Evolutionary conservation across 2,113 vertebrate genomes (phyloP).

Genomic region (Gorsachius goisagi): DNA sequence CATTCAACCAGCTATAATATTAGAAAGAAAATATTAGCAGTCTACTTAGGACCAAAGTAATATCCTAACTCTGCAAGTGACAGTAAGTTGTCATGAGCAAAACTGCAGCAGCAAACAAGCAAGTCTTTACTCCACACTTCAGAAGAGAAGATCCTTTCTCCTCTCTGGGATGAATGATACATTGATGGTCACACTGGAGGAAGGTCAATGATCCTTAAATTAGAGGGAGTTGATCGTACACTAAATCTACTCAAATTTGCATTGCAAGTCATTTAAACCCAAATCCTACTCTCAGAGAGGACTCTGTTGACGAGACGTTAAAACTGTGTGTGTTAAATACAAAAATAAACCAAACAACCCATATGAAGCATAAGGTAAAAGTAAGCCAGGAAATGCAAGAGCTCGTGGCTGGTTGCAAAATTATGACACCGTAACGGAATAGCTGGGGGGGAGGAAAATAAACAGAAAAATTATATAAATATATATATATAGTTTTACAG

Average conservation of each 20-base stretch:
- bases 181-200: background rate
- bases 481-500: background rate
- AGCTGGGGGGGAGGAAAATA: rapidly evolving
- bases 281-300: background rate
- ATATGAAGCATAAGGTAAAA: background rate
- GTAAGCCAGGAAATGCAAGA: background rate
- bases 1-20: background rate
- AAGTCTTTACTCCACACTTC: background rate
- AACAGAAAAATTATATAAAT: background rate
- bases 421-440: background rate
- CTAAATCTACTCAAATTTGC: background rate
- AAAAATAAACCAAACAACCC: background rate
- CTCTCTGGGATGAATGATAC: background rate
- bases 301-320: background rate
- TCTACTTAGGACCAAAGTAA: background rate
- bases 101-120: constrained; percentile 26
- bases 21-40: background rate
- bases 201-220: background rate
- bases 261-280: background rate
- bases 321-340: background rate
- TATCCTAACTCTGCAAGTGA: background rate
- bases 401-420: background rate
- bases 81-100: background rate
- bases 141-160: constrained; percentile 39
- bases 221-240: background rate